Base-by-base conservation (phyloP, 2,888 invertebrate genomes). In the Nemotelus nigrinus region DNA sequence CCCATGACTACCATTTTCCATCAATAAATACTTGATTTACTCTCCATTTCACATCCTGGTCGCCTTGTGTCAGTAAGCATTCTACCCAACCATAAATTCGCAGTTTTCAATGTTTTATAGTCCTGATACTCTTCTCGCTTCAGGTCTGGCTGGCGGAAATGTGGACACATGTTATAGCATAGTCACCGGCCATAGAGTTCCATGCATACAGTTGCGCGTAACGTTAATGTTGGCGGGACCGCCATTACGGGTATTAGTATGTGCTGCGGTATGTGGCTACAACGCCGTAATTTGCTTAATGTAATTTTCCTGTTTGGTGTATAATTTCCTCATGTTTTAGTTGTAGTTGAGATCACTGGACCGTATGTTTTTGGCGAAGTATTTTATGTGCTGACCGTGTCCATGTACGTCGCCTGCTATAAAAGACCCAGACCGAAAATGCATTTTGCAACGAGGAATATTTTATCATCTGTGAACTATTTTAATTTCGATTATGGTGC, bases 231-330 rank as follows among this genome's bases (percentile, higher is more conserved):
- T 25, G 25, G 25, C 25, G 25, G 25, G 25, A 25, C 25, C 25
- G 25, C 25, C 25, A 25, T 25, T 25, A 25, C 58, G 64, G 41
- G 78, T 43, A 78, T 43, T 7, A 5, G 63, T 43, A 45, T 78
- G 67, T 78, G 44, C 64, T 44, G 67, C 72, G 67, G 63, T 50
- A 58, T 67, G 75, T 70, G 45, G 50, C 68, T 58, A 47, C 58
- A 74, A 58, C 74, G 67, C 45, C 58, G 58, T 75, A 60, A 74
- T 68, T 57, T 60, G 53, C 78, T 67, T 78, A 78, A 78, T 78
- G 78, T 78, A 78, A 78, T 78, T 78, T 75, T 75, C 72, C 68
- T 78, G 78, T 78, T 78, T 78, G 74, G 71, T 78, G 74, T 57
- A 7, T 67, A 75, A 57, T 67, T 78, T 65, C 60, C 48, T 65